Conservation (phyloP, 1,140 invertebrate genomes). For the Caenorhabditis briggsae region DNA sequence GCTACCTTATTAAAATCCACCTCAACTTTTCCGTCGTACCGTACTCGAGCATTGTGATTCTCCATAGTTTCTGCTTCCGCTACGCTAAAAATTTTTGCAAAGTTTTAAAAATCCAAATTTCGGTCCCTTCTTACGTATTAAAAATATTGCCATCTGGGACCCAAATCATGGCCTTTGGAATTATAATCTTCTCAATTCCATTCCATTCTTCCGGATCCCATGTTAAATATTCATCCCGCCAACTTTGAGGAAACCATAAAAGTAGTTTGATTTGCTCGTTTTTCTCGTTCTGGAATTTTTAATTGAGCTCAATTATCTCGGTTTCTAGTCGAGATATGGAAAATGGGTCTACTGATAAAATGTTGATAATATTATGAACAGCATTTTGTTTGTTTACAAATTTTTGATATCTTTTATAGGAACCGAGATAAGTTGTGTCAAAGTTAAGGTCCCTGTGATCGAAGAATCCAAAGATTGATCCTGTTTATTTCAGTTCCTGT, state of each 20-base stretch:
- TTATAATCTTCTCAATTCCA: slow-evolving; percentile 56
- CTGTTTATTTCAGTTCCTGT: too few relatives aligned
- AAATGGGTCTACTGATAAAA: too few relatives aligned
- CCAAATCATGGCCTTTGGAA: slow-evolving; percentile 57
- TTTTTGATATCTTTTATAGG: too few relatives aligned
- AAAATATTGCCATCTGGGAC: slow-evolving; percentile 61
- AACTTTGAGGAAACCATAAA: slow-evolving; percentile 58
- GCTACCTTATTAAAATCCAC: slow-evolving; percentile 59
- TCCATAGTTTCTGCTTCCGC: slow-evolving; percentile 52
- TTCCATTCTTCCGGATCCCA: slow-evolving; percentile 56
- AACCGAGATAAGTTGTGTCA: too few relatives aligned
- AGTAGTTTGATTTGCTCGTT: slow-evolving; percentile 58
- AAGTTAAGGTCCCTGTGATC: too few relatives aligned
- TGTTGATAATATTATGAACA: too few relatives aligned
- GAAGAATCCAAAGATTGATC: too few relatives aligned
- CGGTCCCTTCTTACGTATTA: slow-evolving; percentile 55
- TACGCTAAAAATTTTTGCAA: slow-evolving; percentile 6
- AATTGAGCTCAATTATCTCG: not conserved
- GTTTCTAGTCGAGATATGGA: too few relatives aligned
- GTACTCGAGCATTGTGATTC: slow-evolving; percentile 44
- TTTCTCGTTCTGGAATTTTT: slow-evolving; percentile 46
- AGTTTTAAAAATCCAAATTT: not conserved
- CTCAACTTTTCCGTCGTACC: slow-evolving; percentile 54
- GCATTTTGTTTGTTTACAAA: too few relatives aligned
- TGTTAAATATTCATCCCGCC: slow-evolving; percentile 1